Conservation (phyloP, 2,113 vertebrate species). For the Marmota monax region DNA sequence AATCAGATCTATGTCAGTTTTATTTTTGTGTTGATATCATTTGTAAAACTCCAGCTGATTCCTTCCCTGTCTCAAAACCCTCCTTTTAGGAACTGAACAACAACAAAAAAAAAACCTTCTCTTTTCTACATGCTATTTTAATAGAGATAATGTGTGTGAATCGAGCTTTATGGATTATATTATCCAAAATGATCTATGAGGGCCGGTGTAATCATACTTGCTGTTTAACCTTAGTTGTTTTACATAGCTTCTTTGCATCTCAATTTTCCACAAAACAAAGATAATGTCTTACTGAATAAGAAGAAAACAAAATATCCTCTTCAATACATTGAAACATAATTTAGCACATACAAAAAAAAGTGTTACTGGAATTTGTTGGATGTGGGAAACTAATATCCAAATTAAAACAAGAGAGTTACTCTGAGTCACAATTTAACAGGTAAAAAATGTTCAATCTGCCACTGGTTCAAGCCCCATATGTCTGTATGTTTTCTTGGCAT, state of each 20-base stretch:
- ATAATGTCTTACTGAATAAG: background rate
- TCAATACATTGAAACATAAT: background rate
- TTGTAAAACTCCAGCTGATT: constrained; percentile 3
- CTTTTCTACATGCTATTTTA: constrained; percentile 36
- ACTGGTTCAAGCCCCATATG: background rate
- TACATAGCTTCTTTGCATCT: background rate
- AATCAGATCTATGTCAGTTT: background rate
- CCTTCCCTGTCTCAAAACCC: background rate
- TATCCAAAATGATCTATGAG: background rate
- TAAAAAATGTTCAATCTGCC: background rate
- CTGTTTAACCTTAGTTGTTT: background rate
- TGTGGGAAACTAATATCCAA: background rate
- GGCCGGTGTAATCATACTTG: background rate
- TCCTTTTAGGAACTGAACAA: constrained; percentile 26
- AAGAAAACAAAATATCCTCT: background rate
- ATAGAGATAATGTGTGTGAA: background rate
- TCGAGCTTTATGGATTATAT: background rate
- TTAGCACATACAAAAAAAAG: background rate
- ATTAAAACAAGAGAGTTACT: background rate
- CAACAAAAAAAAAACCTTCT: background rate
- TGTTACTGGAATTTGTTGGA: background rate
- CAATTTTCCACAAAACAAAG: constrained; percentile 1
- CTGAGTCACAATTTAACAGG: background rate
- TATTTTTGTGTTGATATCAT: constrained; percentile 49
- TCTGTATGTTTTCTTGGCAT: background rate